These are phyloP conservation scores for Typhlomys cinereus DNA, from an alignment of 2,113 vertebrate species.

Conservation along the genomic window DNA sequence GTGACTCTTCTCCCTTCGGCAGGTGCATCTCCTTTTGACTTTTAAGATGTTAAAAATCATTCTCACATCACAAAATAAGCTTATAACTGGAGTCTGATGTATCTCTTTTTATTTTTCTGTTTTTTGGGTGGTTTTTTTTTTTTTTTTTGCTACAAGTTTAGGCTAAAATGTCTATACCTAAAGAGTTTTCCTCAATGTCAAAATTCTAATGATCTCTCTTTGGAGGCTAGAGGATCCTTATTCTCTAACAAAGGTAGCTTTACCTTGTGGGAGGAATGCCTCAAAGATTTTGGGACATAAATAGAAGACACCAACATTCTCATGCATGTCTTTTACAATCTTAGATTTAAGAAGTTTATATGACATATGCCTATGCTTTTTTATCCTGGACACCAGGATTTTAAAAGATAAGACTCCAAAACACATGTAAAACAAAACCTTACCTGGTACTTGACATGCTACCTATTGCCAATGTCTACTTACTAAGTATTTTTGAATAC, in stretches of 20 bases:
- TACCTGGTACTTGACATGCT: not conserved
- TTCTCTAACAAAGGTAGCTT: not conserved
- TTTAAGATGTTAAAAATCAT: too few species aligned
- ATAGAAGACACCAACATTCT: not conserved
- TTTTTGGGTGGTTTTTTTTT: too few species aligned
- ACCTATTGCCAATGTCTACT: not conserved
- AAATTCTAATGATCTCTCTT: not conserved
- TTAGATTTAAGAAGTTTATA: constrained; percentile 1
- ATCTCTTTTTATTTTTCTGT: too few species aligned
- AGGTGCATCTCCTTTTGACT: too few species aligned
- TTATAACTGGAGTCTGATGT: not conserved
- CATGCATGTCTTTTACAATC: not conserved
- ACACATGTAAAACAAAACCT: constrained; percentile 1
- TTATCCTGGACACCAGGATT: not conserved
- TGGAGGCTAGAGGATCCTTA: not conserved
- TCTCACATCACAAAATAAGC: constrained; percentile 46
- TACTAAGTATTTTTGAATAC: constrained; percentile 5
- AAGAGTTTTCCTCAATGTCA: not conserved
- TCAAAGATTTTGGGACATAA: not conserved
- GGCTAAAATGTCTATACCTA: constrained; percentile 4
- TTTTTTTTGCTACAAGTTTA: constrained; percentile 33
- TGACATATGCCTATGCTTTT: not conserved
- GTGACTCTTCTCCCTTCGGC: too few species aligned
- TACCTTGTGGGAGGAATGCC: not conserved
- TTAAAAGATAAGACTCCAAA: not conserved